Base-by-base conservation (phyloP, 2,888 invertebrate species). In the Harpagoxenus sublaevis region DNA sequence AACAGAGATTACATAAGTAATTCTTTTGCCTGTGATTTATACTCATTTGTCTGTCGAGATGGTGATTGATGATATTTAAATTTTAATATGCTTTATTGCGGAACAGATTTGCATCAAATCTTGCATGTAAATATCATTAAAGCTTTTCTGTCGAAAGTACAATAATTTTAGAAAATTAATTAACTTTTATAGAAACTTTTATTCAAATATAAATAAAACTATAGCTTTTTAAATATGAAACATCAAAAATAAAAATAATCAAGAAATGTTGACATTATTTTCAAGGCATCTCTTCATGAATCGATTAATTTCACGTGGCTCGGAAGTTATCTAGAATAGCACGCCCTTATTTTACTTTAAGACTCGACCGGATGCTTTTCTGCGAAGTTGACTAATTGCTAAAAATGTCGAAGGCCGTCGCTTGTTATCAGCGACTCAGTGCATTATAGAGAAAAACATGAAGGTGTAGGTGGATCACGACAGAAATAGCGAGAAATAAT, bases 401-500 rank as follows among this genome's bases (percentile, higher is more conserved):
- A 81, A 60, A 81, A 73, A 81, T 79, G 57, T 79, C 57, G 45
- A 73, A 74, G 78, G 79, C 39, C 55, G 4, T 55, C 39, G 55
- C 31, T 60, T 28, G 35, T 81, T 73, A 53, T 48, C 75, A 18
- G 53, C 39, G 12, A 28, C 48, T 48, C 12, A 1, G 10, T 35
- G 23, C n/a, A 62, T 77, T 23, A 39, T 23, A 39, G 62, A 53
- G 3, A 45, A 53, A 45, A 42, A 75, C 23, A 53, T n/a, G n/a
- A 73, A n/a, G 23, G 28, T 68, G 35, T 51, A 28, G 70, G 75
- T 65, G 18, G 68, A 71, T 31, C 42, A n/a, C 18, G 70, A 57
- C 42, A 60, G 73, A 83, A 85, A 84, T 82, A 48, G 42, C 73
- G 70, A 53, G 42, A 62, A 86, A 85, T 83, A 86, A 84, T 87